Evolutionary conservation across 2,113 vertebrate species (phyloP).

Genomic region (Climacteris rufus): DNA sequence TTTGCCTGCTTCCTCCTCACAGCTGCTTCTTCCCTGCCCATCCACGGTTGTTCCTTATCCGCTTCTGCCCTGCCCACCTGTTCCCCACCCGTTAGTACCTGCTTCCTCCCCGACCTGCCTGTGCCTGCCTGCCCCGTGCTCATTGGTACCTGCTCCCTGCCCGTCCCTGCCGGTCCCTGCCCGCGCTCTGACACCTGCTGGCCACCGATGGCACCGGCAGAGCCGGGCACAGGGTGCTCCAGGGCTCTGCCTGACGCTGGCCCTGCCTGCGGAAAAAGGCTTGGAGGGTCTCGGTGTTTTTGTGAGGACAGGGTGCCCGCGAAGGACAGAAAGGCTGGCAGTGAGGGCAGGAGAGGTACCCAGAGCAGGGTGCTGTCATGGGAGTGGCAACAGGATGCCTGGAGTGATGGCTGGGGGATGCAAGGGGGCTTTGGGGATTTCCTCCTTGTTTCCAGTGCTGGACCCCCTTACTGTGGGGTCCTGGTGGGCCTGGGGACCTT

Average conservation of each 20-base stretch:
- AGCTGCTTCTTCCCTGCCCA: neutral
- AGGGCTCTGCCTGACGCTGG: neutral
- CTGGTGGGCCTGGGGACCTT: fast-evolving
- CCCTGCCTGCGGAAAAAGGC: neutral
- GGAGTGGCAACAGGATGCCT: neutral
- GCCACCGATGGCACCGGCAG: conserved; percentile 28
- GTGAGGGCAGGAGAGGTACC: neutral
- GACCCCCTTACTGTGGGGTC: neutral
- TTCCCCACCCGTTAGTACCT: neutral
- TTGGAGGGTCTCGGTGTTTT: neutral
- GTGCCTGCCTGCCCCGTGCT: neutral
- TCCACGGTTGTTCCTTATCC: neutral
- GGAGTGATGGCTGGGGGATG: neutral
- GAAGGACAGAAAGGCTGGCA: neutral
- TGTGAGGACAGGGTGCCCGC: neutral
- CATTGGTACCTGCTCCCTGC: neutral
- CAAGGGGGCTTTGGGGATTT: fast-evolving
- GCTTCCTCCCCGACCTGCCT: neutral
- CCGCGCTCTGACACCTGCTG: conserved; percentile 55
- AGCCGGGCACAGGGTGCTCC: neutral
- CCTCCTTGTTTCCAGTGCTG: neutral
- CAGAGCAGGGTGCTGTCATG: neutral
- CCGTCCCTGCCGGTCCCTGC: neutral
- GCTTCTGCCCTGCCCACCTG: neutral
- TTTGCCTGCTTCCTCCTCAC: neutral